A percentile compares a stretch with the other conserved stretches of the same genome.
Evolutionary conservation across 2,113 vertebrate genomes (phyloP).

Genomic region (Panurus biarmicus): DNA sequence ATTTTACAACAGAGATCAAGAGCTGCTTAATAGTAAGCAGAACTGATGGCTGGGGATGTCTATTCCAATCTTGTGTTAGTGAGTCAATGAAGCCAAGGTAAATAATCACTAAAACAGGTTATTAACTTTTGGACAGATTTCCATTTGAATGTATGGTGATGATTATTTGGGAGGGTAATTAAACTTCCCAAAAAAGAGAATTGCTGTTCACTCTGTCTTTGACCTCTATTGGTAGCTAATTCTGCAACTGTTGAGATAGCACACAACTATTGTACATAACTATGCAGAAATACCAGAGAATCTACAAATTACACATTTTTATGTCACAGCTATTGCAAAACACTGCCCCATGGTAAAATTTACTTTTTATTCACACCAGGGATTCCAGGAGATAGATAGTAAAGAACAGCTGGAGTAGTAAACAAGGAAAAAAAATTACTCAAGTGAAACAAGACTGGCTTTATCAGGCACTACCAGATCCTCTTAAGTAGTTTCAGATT

Average conservation of each 20-base stretch:
- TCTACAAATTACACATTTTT: background rate
- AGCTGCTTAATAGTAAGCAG: background rate
- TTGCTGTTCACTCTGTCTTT: background rate
- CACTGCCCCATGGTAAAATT: background rate
- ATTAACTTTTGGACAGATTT: background rate
- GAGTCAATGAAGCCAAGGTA: background rate
- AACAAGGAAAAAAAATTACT: background rate
- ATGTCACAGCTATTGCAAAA: background rate
- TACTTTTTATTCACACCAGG: background rate
- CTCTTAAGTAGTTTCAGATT: background rate
- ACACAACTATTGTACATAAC: background rate
- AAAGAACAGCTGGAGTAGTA: background rate
- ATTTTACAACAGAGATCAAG: background rate
- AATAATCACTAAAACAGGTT: background rate
- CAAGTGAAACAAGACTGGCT: background rate
- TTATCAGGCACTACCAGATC: background rate
- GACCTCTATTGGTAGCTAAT: background rate
- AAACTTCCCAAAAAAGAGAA: background rate
- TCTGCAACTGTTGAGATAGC: background rate
- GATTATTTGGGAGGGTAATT: background rate
- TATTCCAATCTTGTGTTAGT: background rate
- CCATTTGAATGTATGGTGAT: background rate
- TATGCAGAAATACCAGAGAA: background rate
- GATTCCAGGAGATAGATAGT: background rate
- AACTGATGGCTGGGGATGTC: background rate